Evolutionary conservation across 2,797 vertebrate species (phyloP).

Genomic region (Hybognathus amarus): DNA sequence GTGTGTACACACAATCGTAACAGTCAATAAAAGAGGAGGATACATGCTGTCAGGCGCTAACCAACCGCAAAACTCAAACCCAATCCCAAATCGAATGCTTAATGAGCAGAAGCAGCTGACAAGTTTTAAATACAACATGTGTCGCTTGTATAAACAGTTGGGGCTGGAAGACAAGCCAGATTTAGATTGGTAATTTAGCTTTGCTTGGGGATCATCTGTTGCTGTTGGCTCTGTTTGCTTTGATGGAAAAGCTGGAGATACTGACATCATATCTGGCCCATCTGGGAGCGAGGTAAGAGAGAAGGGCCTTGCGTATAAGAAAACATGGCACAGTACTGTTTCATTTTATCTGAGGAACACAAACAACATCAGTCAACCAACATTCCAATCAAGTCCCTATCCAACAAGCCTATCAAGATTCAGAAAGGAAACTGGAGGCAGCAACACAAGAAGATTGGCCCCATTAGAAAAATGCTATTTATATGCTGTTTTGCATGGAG

Average conservation of each 20-base stretch:
- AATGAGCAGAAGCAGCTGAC: constrained; percentile 54
- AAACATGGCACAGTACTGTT: constrained; percentile 1
- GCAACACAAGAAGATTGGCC: constrained; percentile 18
- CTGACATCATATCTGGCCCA: constrained; percentile 34
- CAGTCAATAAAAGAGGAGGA: not conserved
- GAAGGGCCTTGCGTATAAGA: constrained; percentile 18
- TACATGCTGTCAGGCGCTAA: constrained; percentile 27
- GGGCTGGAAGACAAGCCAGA: constrained; percentile 56
- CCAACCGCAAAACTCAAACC: constrained; percentile 31
- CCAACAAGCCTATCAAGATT: constrained; percentile 27
- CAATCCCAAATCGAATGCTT: constrained; percentile 34
- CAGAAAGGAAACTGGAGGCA: constrained; percentile 31
- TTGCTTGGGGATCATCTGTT: constrained; percentile 62
- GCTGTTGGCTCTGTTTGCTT: constrained; percentile 59
- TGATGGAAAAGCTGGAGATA: constrained; percentile 38
- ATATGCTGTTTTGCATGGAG: constrained; percentile 46
- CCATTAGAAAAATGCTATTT: constrained; percentile 39
- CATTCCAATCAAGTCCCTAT: constrained; percentile 7
- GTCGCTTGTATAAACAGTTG: constrained; percentile 59
- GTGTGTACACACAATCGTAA: not conserved
- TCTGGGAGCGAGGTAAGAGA: constrained; percentile 37
- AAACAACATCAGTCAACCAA: constrained; percentile 25
- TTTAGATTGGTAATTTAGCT: constrained; percentile 59
- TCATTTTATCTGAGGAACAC: constrained; percentile 25
- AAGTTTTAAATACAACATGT: constrained; percentile 59